These are phyloP conservation scores for Drosophila neutralis DNA, from an alignment of 2,888 invertebrate species.

Conservation along the genomic window DNA sequence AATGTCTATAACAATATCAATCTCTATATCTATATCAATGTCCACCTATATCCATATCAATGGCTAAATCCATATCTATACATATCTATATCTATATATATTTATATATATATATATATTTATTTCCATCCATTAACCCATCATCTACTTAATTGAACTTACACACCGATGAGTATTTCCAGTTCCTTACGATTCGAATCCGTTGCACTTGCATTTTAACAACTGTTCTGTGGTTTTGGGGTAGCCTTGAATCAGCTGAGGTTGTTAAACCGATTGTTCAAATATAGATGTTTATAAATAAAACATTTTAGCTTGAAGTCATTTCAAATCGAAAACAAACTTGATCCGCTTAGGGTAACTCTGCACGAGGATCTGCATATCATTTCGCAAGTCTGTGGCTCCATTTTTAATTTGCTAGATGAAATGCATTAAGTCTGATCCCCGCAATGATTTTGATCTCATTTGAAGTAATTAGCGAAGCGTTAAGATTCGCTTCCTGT, in stretches of 20 bases:
- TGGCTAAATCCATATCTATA: background rate
- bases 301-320: background rate
- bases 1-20: background rate
- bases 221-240: background rate
- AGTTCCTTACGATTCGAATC: background rate
- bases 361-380: background rate
- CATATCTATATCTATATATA: background rate
- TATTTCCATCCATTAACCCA: no score
- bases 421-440: slow-evolving; percentile 9
- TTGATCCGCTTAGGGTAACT: background rate
- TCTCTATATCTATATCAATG: background rate
- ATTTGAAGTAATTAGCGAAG: slow-evolving; percentile 35
- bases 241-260: slow-evolving; percentile 8
- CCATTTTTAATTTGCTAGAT: background rate
- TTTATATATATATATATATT: no score
- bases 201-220: background rate
- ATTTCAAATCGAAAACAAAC: background rate
- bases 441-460: slow-evolving; percentile 24
- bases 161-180: background rate
- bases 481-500: slow-evolving; percentile 28
- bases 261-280: slow-evolving; percentile 8
- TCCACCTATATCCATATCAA: background rate
- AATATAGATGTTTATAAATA: slow-evolving; percentile 9
- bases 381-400: background rate
- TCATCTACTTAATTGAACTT: background rate